Conservation (phyloP, 2,888 invertebrate species). For the Seira sanloemensis region DNA sequence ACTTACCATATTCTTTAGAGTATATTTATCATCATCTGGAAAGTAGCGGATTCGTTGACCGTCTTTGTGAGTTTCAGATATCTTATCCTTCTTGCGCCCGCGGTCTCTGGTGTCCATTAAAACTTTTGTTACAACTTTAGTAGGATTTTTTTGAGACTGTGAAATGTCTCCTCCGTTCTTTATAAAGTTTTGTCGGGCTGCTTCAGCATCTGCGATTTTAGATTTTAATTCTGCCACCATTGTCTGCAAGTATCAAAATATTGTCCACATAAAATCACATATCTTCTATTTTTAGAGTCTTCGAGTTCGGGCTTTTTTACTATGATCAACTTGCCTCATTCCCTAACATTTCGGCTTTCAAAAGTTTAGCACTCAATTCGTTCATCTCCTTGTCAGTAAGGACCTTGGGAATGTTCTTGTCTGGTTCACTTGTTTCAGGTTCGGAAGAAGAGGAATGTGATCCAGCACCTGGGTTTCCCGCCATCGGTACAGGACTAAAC, state of each 20-base stretch:
- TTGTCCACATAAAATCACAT: too few species aligned
- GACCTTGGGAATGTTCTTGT: constrained; percentile 74
- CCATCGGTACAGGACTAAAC: neutral
- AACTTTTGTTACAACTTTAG: constrained; percentile 69
- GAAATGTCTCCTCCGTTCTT: constrained; percentile 58
- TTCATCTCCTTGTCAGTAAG: constrained; percentile 91
- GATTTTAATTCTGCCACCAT: constrained; percentile 83
- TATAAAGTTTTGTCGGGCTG: constrained; percentile 69
- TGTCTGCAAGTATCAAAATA: too few species aligned
- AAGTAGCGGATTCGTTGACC: constrained; percentile 89
- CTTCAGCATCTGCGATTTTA: constrained; percentile 76
- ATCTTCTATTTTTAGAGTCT: too few species aligned
- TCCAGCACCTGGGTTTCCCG: neutral
- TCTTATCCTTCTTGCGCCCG: constrained; percentile 66
- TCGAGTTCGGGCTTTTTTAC: too few species aligned
- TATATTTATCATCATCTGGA: constrained; percentile 92
- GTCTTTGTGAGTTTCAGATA: constrained; percentile 82
- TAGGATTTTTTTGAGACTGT: neutral
- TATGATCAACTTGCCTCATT: constrained; percentile 80
- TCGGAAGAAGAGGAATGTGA: constrained; percentile 39
- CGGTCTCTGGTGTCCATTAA: constrained; percentile 52
- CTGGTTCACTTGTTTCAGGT: constrained; percentile 16
- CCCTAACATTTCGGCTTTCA: constrained; percentile 96
- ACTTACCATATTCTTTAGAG: constrained; percentile 85
- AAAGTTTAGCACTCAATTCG: constrained; percentile 89